Percentiles rank a stretch among this genome's conserved stretches.
Evolutionary conservation across 2,888 invertebrate genomes (phyloP).

Genomic region (Drosophila mimetica): DNA sequence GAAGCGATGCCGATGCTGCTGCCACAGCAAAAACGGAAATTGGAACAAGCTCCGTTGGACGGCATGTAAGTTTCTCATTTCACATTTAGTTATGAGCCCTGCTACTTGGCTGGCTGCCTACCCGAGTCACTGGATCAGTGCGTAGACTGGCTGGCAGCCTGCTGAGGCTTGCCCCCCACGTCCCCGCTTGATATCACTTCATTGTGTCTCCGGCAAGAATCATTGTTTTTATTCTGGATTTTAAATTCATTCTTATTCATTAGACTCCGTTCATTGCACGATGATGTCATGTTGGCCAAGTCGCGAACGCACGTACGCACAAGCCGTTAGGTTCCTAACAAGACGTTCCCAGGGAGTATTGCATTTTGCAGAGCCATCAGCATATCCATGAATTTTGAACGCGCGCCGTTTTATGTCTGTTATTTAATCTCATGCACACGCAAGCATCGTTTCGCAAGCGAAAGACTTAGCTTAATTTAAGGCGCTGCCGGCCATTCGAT

Average conservation of each 20-base stretch:
- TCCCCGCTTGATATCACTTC: slow-evolving; percentile 41
- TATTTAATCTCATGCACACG: slow-evolving; percentile 31
- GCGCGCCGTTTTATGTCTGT: slow-evolving; percentile 36
- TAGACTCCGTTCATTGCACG: slow-evolving; percentile 57
- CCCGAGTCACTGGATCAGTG: slow-evolving; percentile 35
- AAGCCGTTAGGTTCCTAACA: slow-evolving; percentile 29
- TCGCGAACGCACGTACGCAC: slow-evolving; percentile 25
- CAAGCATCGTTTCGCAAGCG: not conserved
- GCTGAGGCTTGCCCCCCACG: slow-evolving; percentile 38
- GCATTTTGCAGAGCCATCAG: slow-evolving; percentile 18
- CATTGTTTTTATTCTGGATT: slow-evolving; percentile 43
- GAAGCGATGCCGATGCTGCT: slow-evolving; percentile 14
- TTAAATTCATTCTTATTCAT: slow-evolving; percentile 76
- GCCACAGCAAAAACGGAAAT: slow-evolving; percentile 45
- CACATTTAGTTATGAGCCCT: slow-evolving; percentile 43
- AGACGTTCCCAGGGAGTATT: slow-evolving; percentile 1
- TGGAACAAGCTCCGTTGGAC: slow-evolving; percentile 26
- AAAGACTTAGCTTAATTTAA: slow-evolving; percentile 20
- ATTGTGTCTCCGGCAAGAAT: slow-evolving; percentile 33
- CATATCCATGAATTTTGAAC: slow-evolving; percentile 34
- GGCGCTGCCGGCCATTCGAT: slow-evolving; percentile 12
- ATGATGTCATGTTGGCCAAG: slow-evolving; percentile 70
- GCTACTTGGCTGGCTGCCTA: slow-evolving; percentile 44
- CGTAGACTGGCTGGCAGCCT: slow-evolving; percentile 75
- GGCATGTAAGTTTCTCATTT: slow-evolving; percentile 40